phyloP scores from a whole-genome alignment of 2,888 invertebrate species.

The Netelia inedita region DNA sequence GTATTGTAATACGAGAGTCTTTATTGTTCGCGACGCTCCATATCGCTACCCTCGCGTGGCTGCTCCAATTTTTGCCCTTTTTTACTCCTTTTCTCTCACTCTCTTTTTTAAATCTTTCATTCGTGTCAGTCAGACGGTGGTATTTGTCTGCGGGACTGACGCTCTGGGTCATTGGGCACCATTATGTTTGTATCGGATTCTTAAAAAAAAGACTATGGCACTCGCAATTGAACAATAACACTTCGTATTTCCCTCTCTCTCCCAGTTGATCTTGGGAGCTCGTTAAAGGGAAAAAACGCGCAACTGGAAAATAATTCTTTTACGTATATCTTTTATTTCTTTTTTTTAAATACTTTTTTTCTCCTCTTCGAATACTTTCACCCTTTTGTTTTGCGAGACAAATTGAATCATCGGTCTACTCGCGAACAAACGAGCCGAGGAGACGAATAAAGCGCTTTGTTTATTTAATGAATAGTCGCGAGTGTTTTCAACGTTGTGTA shows the following conservation, averaged over 20 bases:
- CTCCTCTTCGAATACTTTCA: not conserved
- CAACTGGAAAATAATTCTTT: not conserved
- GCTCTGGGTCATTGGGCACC: not conserved
- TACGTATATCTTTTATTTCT: too few species aligned
- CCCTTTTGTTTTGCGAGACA: not conserved
- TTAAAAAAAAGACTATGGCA: not conserved
- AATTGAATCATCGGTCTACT: conserved; percentile 6
- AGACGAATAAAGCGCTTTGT: not conserved
- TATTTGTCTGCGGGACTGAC: not conserved
- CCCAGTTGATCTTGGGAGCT: not conserved
- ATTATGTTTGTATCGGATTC: not conserved
- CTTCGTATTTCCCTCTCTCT: not conserved
- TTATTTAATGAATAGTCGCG: not conserved
- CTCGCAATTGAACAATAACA: conserved; percentile 13
- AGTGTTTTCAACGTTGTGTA: not conserved
- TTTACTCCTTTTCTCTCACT: not conserved
- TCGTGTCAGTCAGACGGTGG: not conserved
- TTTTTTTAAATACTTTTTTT: not conserved
- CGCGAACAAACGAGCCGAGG: not conserved
- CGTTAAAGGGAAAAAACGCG: not conserved
- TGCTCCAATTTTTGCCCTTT: not conserved
- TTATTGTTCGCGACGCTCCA: conserved; percentile 9
- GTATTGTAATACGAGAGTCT: conserved; percentile 34
- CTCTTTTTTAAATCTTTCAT: not conserved
- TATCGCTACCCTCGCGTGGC: not conserved